These are phyloP conservation scores for Achroia grisella DNA, from an alignment of 1,140 invertebrate species.

Conservation along the genomic window DNA sequence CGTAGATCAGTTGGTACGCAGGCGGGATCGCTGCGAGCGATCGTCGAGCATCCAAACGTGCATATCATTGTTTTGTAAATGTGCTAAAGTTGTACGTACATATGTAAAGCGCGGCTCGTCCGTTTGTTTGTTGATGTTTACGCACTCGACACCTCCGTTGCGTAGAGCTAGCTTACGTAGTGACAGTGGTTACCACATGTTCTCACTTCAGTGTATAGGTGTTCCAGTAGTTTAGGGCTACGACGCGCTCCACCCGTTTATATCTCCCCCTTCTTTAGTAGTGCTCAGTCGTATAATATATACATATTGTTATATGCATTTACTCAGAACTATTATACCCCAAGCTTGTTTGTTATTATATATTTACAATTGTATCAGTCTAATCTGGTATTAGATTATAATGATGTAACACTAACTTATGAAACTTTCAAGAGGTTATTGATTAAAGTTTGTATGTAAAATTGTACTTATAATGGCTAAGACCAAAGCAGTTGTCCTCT, in stretches of 20 bases:
- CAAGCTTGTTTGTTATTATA: conserved; percentile 40
- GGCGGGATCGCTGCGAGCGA: conserved; percentile 15
- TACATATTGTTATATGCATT: conserved; percentile 26
- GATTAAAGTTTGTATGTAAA: conserved; percentile 28
- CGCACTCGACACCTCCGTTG: conserved; percentile 36
- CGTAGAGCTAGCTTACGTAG: conserved; percentile 52
- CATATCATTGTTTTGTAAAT: conserved; percentile 51
- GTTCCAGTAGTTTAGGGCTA: conserved; percentile 50
- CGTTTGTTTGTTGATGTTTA: conserved; percentile 43
- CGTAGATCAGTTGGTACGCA: conserved; percentile 22
- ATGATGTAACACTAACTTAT: conserved; percentile 13
- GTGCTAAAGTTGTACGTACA: conserved; percentile 21
- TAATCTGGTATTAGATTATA: conserved; percentile 18
- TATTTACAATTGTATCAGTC: conserved; percentile 31
- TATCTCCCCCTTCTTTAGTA: conserved; percentile 35
- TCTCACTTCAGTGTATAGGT: conserved; percentile 55
- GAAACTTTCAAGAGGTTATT: conserved; percentile 15
- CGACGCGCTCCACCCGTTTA: conserved; percentile 14
- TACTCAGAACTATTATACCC: conserved; percentile 25
- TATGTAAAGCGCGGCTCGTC: conserved; percentile 19
- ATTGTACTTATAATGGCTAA: conserved; percentile 54
- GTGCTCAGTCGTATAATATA: conserved; percentile 24
- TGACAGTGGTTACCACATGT: conserved; percentile 29
- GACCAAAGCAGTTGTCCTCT: conserved; percentile 61
- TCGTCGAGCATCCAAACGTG: conserved; percentile 18